Conservation (phyloP, 2,113 vertebrate species). For the Nothoprocta pentlandii region DNA sequence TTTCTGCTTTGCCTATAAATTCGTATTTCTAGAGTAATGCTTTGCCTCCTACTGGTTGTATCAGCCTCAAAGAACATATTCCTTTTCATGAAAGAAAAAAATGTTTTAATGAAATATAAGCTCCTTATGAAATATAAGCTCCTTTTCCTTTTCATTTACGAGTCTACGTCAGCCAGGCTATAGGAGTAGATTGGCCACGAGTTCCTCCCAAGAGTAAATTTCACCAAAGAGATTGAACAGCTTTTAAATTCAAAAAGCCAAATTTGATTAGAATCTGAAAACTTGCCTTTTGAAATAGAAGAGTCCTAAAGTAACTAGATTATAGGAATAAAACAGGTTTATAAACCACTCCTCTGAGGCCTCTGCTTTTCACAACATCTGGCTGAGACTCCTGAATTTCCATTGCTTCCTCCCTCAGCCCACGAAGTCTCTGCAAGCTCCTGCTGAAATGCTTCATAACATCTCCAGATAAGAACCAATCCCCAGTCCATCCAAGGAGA, state of each 20-base stretch:
- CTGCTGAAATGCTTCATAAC: background rate
- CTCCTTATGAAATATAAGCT: background rate
- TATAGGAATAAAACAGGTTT: background rate
- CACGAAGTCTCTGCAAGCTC: background rate
- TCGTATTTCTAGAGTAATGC: background rate
- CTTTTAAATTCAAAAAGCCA: background rate
- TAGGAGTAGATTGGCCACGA: accelerated
- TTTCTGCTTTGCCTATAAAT: background rate
- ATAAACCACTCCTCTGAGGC: background rate
- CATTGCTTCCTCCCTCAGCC: accelerated
- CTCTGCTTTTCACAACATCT: background rate
- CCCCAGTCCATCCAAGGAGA: background rate
- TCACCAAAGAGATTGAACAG: background rate
- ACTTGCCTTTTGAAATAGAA: background rate
- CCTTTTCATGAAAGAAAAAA: background rate
- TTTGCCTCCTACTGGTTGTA: background rate
- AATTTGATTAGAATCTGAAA: background rate
- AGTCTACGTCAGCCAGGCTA: background rate
- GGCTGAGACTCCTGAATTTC: background rate
- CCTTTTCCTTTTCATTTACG: background rate
- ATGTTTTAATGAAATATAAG: background rate
- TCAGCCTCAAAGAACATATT: background rate
- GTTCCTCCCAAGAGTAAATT: background rate
- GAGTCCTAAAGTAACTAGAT: background rate
- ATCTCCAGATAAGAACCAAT: background rate